Base-by-base conservation (phyloP, 2,113 vertebrate species). In the Peromyscus maniculatus region DNA sequence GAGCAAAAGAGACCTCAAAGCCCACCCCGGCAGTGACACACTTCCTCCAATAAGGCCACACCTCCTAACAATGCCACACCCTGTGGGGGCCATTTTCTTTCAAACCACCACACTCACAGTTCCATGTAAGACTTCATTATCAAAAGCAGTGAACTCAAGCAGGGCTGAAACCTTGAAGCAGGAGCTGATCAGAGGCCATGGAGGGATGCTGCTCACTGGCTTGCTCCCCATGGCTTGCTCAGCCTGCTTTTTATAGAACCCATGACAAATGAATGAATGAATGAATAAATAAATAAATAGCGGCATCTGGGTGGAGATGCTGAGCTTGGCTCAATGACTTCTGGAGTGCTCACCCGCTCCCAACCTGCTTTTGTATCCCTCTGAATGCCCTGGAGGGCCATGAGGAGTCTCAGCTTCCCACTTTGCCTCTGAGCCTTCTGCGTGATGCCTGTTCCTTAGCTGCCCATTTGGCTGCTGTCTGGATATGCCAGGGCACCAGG, bases 371-470 rank as follows among this genome's bases (percentile, higher is more conserved):
- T 33, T 36, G 26, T 4, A 33, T 49, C 46, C 22, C 26, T 62
- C 59, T 22, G 57, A 75, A n/a, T 10, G 31, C 93, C 78, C 39
- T 8, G 2, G 22, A 67, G 75, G 26, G 16, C 49, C 66, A 16
- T 26, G 9, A 0, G 3, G 39, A 67, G 49, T 39, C 39, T 8
- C 33, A 1, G 1, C 28, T 21, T 72, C 7, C 33, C 13, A 21
- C 39, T 94, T 57, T 17, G 64, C 72, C 79, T 52, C 83, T 95
- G 67, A 87, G 46, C 46, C 33, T 92, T 49, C 75, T 46, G 66
- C 46, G 21, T 8, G 28, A 16, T 10, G 6, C 59, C 28, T 52
- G 66, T 36, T 43, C 46, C 67, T 59, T 13, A 5, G 55, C 79
- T 78, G 90, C 91, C 7, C 0, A 22, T 5, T 16, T 43, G 24